Conservation (phyloP, 53 echinoderm and acorn worm genomes). For the Mesocentrotus franciscanus region DNA sequence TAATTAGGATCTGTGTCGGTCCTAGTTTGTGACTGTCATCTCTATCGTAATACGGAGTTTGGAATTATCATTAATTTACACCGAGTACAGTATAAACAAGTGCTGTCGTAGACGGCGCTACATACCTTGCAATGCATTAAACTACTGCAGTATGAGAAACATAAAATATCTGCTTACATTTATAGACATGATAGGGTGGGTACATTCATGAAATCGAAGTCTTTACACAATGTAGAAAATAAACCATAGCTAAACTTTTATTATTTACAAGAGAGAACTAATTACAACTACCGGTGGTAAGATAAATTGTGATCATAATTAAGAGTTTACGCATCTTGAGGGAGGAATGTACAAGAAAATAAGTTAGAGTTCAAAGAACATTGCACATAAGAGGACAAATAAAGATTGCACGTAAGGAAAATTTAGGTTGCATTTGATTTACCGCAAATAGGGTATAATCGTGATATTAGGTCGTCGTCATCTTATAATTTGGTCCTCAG, state of each 20-base stretch:
- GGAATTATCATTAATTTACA: too few relatives aligned
- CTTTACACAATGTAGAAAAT: constrained; percentile 43
- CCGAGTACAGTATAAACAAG: background rate
- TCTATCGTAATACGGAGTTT: too few relatives aligned
- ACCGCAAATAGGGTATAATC: background rate
- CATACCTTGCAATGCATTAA: background rate
- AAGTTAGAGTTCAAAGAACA: background rate
- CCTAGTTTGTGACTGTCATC: background rate
- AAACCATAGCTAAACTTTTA: background rate
- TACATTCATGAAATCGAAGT: background rate
- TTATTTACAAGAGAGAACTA: constrained; percentile 6
- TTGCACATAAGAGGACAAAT: constrained; percentile 21
- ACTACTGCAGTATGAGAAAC: background rate
- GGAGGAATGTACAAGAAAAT: background rate
- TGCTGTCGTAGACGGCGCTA: background rate
- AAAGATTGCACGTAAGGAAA: background rate
- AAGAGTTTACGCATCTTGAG: background rate
- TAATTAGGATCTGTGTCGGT: too few relatives aligned
- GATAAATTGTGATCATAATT: background rate
- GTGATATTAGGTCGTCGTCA: background rate
- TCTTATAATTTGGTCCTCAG: background rate
- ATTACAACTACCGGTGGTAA: constrained; percentile 3
- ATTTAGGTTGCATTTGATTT: background rate
- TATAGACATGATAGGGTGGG: background rate
- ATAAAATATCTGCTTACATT: background rate